Evolutionary conservation across 2,113 vertebrate species (phyloP), one percentile per base, ranked within the genome.

Genomic region (Oophaga pumilio): DNA sequence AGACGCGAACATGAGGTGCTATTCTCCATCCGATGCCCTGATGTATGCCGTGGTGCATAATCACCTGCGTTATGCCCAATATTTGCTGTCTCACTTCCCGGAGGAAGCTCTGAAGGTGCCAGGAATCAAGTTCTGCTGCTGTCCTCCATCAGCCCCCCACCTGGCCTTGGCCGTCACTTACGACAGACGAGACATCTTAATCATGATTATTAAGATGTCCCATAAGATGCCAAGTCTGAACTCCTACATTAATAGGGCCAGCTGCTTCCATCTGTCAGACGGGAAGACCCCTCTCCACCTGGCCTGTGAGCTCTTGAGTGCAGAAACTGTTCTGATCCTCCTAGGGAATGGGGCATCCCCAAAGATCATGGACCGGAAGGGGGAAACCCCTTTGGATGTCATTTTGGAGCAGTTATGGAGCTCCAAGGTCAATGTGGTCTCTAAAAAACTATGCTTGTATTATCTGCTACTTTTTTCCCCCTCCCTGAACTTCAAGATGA

Each of bases 11-110:
- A 92, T 93, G 88, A 91, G 94, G 85, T 94, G 91, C 1, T 97
- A 96, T 87, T 95, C 92, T 33, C 96, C 97, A 15, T 96, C 96
- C 6, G 96, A 97, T 91, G 97, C 97, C 33, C 91, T 97, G 88
- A 95, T 97, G 1, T 97, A 97, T 90, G 97, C 97, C 22, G 95
- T 97, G 86, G 96, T 97, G 50, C 97, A 97, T 87, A 96, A 97
- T 76, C 97, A 97, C 89, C 93, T 95, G 86, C 91, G 94, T 85
- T 97, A 97, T 6, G 96, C 96, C 82, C 95, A 93, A 57, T 95
- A 96, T 89, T 91, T 97, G 89, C 95, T 97, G 56, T 92, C 91
- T 87, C 94, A 93, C 66, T 96, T 95, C 92, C 88, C 93, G 12
- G 94, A 95, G 33, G 94, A 96, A 64, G 96, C 96, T 90, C 93